A percentile compares a stretch with the other conserved stretches of the same genome.
These are phyloP conservation scores for Oreonectes daqikongensis DNA, from an alignment of 2,797 vertebrate species.

Conservation along the genomic window DNA sequence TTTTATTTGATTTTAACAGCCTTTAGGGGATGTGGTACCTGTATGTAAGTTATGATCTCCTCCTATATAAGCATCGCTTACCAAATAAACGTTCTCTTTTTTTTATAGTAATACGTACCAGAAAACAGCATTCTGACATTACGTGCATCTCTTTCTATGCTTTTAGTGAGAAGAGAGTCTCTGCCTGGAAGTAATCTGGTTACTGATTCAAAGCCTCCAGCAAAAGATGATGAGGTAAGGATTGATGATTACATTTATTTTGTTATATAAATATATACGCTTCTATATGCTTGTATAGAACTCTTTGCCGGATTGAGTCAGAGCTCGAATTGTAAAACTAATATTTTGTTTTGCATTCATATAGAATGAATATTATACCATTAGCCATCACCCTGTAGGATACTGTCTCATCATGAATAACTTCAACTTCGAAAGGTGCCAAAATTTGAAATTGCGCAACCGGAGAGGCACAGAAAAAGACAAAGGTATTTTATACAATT, in stretches of 20 bases:
- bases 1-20: not conserved
- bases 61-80: not conserved
- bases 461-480: slow-evolving; percentile 64
- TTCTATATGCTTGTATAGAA: not conserved
- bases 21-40: too few relatives aligned
- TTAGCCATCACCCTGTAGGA: slow-evolving; percentile 65
- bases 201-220: not conserved
- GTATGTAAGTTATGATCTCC: not conserved
- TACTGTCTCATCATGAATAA: slow-evolving; percentile 84
- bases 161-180: slow-evolving; percentile 14
- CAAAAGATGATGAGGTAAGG: not conserved
- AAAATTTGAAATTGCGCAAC: rapidly evolving
- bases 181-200: not conserved
- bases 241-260: not conserved
- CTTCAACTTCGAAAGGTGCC: slow-evolving; percentile 60
- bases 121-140: not conserved
- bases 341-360: slow-evolving; percentile 31
- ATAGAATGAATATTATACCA: slow-evolving; percentile 60
- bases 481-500: slow-evolving; percentile 54
- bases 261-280: not conserved
- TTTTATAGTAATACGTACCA: not conserved
- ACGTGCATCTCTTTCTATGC: not conserved
- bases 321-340: not conserved
- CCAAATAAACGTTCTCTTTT: not conserved
- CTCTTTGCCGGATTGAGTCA: too few relatives aligned